Evolutionary conservation across 2,797 vertebrate genomes (phyloP).

Genomic region (Benthosema pterotum): DNA sequence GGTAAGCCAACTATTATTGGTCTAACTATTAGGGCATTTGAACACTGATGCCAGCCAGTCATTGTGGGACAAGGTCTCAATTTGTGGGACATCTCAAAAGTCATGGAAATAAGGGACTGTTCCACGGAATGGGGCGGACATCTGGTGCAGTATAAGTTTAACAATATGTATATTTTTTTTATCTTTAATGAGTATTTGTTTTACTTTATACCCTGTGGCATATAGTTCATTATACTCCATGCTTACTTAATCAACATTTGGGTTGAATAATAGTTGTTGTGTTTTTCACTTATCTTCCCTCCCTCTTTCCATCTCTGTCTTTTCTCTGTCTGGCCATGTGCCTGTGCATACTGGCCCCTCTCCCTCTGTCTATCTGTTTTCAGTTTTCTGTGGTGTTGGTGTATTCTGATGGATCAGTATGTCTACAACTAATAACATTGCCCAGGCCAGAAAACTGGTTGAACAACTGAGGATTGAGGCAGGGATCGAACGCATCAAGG

Average conservation of each 20-base stretch:
- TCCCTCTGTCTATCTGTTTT: constrained; percentile 7
- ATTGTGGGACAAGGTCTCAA: neutral
- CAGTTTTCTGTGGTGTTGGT: constrained; percentile 75
- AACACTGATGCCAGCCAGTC: constrained; percentile 22
- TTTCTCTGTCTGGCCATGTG: neutral
- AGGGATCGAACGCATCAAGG: constrained; percentile 94
- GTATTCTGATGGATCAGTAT: constrained; percentile 91
- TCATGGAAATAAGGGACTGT: no score
- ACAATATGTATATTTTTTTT: no score
- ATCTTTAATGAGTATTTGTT: no score
- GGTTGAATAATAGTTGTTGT: no score
- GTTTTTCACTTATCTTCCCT: neutral
- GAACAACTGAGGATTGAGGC: constrained; percentile 97
- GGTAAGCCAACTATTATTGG: no score
- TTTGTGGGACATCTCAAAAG: no score
- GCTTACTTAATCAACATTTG: no score
- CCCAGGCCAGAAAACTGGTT: constrained; percentile 96
- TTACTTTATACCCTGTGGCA: no score
- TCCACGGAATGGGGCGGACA: no score
- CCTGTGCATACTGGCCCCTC: no score
- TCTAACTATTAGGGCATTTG: neutral
- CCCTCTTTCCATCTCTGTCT: constrained; percentile 13
- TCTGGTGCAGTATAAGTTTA: no score
- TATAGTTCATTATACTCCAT: no score
- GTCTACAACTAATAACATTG: constrained; percentile 96